Percentiles rank a stretch among this genome's conserved stretches.
Conservation (phyloP, 2,113 vertebrate genomes). For the Vulpes vulpes region DNA sequence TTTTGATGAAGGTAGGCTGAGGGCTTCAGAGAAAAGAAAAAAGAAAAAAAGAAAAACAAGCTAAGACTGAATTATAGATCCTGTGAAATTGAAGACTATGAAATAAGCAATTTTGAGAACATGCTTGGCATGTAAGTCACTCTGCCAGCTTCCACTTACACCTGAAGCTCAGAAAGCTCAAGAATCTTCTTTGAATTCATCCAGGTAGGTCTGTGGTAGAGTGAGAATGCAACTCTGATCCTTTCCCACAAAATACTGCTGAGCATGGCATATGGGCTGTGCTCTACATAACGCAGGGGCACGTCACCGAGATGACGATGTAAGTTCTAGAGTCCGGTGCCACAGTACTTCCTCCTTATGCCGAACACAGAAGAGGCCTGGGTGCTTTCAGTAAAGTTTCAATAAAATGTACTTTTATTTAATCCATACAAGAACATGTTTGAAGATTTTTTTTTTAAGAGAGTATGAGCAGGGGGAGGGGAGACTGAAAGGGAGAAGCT, state of each 20-base stretch:
- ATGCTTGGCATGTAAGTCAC: no score
- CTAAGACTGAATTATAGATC: neutral
- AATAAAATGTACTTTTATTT: neutral
- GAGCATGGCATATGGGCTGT: neutral
- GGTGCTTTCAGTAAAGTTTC: neutral
- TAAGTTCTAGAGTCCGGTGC: no score
- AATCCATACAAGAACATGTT: neutral
- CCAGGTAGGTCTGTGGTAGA: neutral
- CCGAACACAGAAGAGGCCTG: neutral
- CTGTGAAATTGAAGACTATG: neutral
- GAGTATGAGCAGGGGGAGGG: no score
- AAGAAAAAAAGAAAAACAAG: neutral
- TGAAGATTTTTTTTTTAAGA: no score
- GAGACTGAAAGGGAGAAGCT: no score
- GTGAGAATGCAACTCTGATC: neutral
- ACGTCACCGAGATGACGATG: accelerated
- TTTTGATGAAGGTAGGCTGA: neutral
- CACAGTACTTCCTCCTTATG: neutral
- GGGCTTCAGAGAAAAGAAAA: neutral
- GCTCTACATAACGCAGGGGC: neutral
- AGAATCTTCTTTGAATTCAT: neutral
- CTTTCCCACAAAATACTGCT: accelerated
- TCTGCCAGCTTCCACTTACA: neutral
- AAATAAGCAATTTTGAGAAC: neutral
- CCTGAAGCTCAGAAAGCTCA: neutral